phyloP scores from a whole-genome alignment of 35 echinoderm and acorn worm species.

The Apostichopus japonicus region DNA sequence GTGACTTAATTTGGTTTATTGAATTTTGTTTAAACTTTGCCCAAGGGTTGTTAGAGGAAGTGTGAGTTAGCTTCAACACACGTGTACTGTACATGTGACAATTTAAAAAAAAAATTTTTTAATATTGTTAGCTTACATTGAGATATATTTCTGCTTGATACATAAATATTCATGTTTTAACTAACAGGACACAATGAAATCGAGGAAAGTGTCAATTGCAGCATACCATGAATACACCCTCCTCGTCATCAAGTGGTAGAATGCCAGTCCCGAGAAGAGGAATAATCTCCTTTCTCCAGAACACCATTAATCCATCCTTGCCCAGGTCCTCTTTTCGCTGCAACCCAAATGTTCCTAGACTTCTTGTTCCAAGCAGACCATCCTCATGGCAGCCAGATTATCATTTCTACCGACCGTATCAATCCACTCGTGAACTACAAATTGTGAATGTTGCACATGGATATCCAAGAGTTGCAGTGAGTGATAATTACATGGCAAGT shows the following conservation, averaged over 20 bases:
- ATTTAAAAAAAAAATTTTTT: no score
- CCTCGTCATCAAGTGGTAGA: neutral
- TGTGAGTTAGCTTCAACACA: no score
- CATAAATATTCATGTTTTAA: no score
- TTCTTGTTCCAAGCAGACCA: neutral
- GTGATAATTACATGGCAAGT: conserved; percentile 21
- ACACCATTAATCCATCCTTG: conserved; percentile 23
- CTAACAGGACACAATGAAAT: no score
- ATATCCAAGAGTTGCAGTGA: conserved; percentile 13
- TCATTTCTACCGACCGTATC: neutral
- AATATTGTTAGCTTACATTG: no score
- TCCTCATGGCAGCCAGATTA: no score
- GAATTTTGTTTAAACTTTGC: no score
- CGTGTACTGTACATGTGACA: no score
- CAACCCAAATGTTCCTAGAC: neutral
- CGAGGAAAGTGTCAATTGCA: no score
- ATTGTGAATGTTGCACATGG: neutral
- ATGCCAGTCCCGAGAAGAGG: neutral
- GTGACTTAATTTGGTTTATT: no score
- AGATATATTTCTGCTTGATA: no score
- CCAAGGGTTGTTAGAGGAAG: no score
- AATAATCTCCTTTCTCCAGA: neutral
- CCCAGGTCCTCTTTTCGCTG: neutral
- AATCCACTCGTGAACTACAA: neutral
- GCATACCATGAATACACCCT: conserved; percentile 5